Conservation (phyloP, 1,140 invertebrate genomes). For the Drosophila pandora region DNA sequence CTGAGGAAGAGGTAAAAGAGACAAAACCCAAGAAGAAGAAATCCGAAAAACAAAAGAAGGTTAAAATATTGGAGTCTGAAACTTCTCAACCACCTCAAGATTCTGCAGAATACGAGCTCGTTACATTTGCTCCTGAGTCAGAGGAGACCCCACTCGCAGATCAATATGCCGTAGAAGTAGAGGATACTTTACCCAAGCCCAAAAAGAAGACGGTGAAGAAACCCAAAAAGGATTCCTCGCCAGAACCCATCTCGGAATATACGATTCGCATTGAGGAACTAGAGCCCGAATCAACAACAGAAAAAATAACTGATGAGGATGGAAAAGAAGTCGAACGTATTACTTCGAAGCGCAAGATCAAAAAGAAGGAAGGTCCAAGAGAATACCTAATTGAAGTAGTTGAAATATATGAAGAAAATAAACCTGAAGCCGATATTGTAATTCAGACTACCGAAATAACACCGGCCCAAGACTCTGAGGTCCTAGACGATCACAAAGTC, state of each 20-base stretch:
- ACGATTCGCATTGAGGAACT: constrained; percentile 75
- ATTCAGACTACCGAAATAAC: constrained; percentile 74
- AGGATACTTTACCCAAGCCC: constrained; percentile 33
- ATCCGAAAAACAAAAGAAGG: constrained; percentile 67
- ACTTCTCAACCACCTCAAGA: constrained; percentile 14
- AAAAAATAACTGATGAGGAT: constrained; percentile 80
- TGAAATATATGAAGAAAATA: constrained; percentile 79
- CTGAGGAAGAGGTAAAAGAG: not conserved
- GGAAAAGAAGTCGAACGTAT: constrained; percentile 66
- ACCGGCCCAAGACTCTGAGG: constrained; percentile 58
- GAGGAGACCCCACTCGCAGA: constrained; percentile 10
- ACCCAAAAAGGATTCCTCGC: constrained; percentile 1
- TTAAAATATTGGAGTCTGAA: constrained; percentile 52
- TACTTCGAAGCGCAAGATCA: constrained; percentile 67
- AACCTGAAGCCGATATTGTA: constrained; percentile 64
- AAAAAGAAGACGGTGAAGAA: constrained; percentile 68
- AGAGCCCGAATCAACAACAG: constrained; percentile 59
- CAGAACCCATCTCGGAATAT: constrained; percentile 46
- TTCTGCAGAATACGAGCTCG: not conserved
- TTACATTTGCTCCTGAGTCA: constrained; percentile 35
- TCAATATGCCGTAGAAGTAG: constrained; percentile 39
- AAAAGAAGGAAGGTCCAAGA: constrained; percentile 61
- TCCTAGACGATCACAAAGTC: constrained; percentile 65
- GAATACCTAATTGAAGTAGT: constrained; percentile 74
- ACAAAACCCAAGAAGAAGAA: constrained; percentile 75